phyloP scores from a whole-genome alignment of 2,113 vertebrate genomes.

The Alethe diademata region DNA sequence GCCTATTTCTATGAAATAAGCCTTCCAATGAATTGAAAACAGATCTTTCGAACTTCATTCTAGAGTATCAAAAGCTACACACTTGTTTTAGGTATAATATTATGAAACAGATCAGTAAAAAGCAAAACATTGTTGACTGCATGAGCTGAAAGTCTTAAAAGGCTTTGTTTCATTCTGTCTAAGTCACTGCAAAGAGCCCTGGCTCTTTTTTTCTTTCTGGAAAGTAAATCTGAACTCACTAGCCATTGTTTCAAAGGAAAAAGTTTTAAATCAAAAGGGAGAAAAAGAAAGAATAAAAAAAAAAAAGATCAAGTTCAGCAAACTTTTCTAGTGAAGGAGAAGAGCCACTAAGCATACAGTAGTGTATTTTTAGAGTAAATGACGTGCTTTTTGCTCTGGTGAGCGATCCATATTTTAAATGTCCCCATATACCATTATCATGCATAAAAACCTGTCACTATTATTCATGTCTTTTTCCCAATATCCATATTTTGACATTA shows the following conservation, averaged over 20 bases:
- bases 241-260: not conserved
- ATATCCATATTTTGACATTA: conserved; percentile 77
- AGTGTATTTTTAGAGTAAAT: conserved; percentile 4
- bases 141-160: not conserved
- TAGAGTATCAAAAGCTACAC: not conserved
- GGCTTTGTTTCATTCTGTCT: not conserved
- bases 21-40: not conserved
- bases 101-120: not conserved
- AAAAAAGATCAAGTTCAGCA: not conserved
- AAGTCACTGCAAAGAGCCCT: not conserved
- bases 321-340: not conserved
- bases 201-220: not conserved
- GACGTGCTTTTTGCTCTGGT: conserved; percentile 17
- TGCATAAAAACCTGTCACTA: conserved; percentile 75
- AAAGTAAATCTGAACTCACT: not conserved
- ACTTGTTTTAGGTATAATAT: not conserved
- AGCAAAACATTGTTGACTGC: not conserved
- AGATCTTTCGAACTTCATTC: not conserved
- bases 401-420: conserved; percentile 60
- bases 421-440: conserved; percentile 64
- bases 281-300: not conserved
- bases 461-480: conserved; percentile 76
- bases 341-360: not conserved
- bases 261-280: not conserved
- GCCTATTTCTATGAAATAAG: not conserved